phyloP scores from a whole-genome alignment of 1,140 invertebrate species.

The Cyclargus thomasi region DNA sequence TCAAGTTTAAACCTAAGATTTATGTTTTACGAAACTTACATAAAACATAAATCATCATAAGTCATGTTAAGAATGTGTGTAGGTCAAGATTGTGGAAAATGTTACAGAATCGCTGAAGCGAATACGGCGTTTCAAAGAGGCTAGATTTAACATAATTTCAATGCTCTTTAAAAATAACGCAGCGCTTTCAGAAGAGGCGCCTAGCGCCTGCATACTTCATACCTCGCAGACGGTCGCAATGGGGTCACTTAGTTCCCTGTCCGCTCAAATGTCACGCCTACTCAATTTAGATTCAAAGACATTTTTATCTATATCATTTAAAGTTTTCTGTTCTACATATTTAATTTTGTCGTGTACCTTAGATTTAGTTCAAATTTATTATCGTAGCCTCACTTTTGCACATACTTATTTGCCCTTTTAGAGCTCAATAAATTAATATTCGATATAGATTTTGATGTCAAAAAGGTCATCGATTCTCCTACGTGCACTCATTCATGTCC shows the following conservation, averaged over 20 bases:
- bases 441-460: no score
- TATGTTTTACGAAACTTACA: background rate
- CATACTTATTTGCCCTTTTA: no score
- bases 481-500: no score
- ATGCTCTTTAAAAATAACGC: background rate
- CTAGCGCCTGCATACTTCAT: background rate
- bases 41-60: background rate
- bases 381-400: no score
- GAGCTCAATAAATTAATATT: no score
- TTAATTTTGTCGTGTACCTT: background rate
- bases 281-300: conserved; percentile 5
- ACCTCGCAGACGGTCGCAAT: conserved; percentile 7
- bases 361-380: no score
- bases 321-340: background rate
- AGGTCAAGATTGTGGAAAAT: background rate
- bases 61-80: background rate
- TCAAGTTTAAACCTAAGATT: background rate
- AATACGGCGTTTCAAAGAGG: background rate
- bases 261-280: background rate
- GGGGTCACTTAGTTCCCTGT: background rate
- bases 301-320: background rate
- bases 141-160: conserved; percentile 4
- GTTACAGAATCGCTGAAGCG: background rate
- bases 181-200: background rate
- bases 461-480: no score